Conservation (phyloP, 2,113 vertebrate genomes). For the Tor tambroides region DNA sequence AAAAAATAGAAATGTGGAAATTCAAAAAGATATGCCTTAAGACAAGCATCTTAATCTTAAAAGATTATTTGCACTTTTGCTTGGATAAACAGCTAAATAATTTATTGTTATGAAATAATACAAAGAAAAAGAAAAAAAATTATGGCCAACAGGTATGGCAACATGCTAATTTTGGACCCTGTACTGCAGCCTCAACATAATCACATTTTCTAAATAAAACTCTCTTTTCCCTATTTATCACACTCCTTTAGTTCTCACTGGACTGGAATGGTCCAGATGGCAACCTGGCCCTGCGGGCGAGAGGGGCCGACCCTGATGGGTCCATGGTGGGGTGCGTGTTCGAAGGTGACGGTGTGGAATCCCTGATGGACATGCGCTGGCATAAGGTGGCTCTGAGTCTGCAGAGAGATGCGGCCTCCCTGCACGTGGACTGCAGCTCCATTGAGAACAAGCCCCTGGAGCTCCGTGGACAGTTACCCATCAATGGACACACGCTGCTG, state of each 20-base stretch:
- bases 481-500: conserved; percentile 82
- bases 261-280: conserved; percentile 83
- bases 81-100: not conserved
- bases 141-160: no score
- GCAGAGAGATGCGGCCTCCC: conserved; percentile 72
- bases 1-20: not conserved
- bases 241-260: conserved; percentile 82
- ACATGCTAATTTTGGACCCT: not conserved
- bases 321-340: conserved; percentile 78
- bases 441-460: conserved; percentile 85
- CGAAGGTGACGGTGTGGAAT: conserved; percentile 77
- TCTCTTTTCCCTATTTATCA: not conserved
- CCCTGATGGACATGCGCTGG: conserved; percentile 88
- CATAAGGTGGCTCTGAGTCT: conserved; percentile 89
- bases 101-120: not conserved
- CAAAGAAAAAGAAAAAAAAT: not conserved
- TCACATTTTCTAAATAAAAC: not conserved
- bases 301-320: conserved; percentile 49
- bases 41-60: not conserved
- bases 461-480: conserved; percentile 63
- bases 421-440: conserved; percentile 88
- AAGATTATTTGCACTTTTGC: not conserved
- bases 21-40: not conserved
- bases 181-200: not conserved
- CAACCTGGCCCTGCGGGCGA: conserved; percentile 83